Percentiles rank a stretch among this genome's conserved stretches.
phyloP scores from a whole-genome alignment of 1,140 invertebrate species.

The Diplogasteroides magnus region DNA sequence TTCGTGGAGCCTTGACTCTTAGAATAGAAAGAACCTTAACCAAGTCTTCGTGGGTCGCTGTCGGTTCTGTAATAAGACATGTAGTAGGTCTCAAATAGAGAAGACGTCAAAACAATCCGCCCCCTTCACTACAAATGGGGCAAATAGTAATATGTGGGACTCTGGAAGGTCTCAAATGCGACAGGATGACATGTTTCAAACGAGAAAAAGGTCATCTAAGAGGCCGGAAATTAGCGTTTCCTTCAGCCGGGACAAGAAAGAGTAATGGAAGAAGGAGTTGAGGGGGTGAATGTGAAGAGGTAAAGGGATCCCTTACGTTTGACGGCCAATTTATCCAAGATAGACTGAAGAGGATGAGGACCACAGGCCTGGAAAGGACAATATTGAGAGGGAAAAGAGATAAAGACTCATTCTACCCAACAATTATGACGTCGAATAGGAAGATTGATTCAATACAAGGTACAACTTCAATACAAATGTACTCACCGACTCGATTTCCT shows the following conservation, averaged over 20 bases:
- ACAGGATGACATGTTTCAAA: too few relatives aligned
- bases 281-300: too few relatives aligned
- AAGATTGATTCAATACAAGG: not conserved
- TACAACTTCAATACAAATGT: not conserved
- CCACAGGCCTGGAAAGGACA: not conserved
- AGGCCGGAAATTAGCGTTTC: too few relatives aligned
- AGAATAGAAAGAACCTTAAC: not conserved
- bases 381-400: not conserved
- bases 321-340: not conserved
- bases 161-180: not conserved
- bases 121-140: not conserved
- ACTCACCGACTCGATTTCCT: not conserved
- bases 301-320: too few relatives aligned
- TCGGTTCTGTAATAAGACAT: too few relatives aligned
- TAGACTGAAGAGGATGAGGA: not conserved
- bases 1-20: not conserved
- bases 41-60: not conserved
- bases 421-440: not conserved
- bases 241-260: too few relatives aligned
- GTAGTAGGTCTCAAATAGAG: not conserved
- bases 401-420: too few relatives aligned
- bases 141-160: slow-evolving; percentile 5
- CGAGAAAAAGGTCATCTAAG: too few relatives aligned
- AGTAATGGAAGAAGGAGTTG: too few relatives aligned
- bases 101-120: not conserved